Percentiles rank a stretch among this genome's conserved stretches.
phyloP scores from a whole-genome alignment of 2,113 vertebrate species.

The Eptesicus fuscus region DNA sequence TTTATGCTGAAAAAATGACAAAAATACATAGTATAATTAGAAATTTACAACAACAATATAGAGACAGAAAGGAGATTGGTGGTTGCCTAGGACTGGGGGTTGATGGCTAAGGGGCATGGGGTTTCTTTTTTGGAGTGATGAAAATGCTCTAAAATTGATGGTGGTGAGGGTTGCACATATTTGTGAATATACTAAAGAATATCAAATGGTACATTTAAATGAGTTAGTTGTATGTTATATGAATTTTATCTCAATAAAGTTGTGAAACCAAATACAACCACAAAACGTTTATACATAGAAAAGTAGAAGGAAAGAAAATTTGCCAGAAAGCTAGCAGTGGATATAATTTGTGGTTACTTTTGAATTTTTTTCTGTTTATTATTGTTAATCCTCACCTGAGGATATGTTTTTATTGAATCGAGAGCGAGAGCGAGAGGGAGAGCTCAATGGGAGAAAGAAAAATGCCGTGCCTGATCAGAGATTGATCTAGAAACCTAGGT shows the following conservation, averaged over 20 bases:
- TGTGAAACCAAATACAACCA: not conserved
- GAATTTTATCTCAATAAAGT: slow-evolving; percentile 6
- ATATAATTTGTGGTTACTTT: not conserved
- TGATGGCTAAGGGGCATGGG: not conserved
- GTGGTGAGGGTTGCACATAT: not conserved
- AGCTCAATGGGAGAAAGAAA: not conserved
- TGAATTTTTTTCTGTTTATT: not conserved
- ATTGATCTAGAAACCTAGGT: not conserved
- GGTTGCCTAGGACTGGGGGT: not conserved
- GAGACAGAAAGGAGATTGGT: not conserved
- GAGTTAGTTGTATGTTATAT: not conserved
- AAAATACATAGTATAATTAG: not conserved
- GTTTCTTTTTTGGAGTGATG: slow-evolving; percentile 11
- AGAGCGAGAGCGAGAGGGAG: not conserved
- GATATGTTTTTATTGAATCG: not conserved
- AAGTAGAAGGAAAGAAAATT: not conserved
- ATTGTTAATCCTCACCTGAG: not conserved
- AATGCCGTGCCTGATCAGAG: not conserved
- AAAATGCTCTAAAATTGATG: slow-evolving; percentile 23
- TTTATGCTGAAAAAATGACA: not conserved
- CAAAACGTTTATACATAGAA: not conserved
- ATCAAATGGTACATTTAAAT: not conserved
- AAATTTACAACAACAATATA: not conserved
- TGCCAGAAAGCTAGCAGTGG: not conserved
- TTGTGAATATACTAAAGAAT: not conserved